These are phyloP conservation scores for Ctenoplectra terminalis DNA, from an alignment of 1,140 invertebrate genomes.

Conservation along the genomic window DNA sequence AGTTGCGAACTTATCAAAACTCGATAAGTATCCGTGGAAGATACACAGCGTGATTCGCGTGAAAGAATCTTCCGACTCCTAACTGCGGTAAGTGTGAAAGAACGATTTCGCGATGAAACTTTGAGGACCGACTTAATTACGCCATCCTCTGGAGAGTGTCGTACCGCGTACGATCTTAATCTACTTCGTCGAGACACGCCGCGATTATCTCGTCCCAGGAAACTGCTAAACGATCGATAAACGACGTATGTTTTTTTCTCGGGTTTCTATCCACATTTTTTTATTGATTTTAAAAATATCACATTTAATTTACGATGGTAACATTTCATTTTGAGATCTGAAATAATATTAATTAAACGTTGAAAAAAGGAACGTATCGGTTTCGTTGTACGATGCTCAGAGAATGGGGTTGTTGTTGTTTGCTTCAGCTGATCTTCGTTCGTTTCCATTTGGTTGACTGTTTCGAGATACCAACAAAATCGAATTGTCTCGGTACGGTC, in stretches of 20 bases:
- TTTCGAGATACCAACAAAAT: not conserved
- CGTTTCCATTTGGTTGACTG: slow-evolving; percentile 18
- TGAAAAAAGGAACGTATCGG: too few relatives aligned
- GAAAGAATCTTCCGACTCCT: slow-evolving; percentile 47
- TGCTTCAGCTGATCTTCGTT: too few relatives aligned
- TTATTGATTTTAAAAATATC: too few relatives aligned
- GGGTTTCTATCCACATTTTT: not conserved
- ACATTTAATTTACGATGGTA: too few relatives aligned
- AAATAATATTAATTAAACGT: too few relatives aligned
- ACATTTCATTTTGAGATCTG: too few relatives aligned
- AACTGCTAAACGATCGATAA: slow-evolving; percentile 40
- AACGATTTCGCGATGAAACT: slow-evolving; percentile 65
- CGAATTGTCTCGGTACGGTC: not conserved
- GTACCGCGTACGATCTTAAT: slow-evolving; percentile 58
- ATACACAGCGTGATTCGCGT: slow-evolving; percentile 54
- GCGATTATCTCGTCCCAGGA: slow-evolving; percentile 54
- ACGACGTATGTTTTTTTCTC: slow-evolving; percentile 8
- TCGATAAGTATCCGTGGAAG: slow-evolving; percentile 59
- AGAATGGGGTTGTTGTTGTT: too few relatives aligned
- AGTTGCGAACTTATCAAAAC: slow-evolving; percentile 65
- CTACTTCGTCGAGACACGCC: slow-evolving; percentile 46
- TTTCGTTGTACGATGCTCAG: too few relatives aligned
- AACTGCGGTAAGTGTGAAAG: slow-evolving; percentile 61
- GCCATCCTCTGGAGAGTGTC: slow-evolving; percentile 34
- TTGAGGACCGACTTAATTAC: slow-evolving; percentile 64